Percentiles rank a stretch among this genome's conserved stretches.
Evolutionary conservation across 1,140 invertebrate species (phyloP).

Genomic region (Orius insidiosus): DNA sequence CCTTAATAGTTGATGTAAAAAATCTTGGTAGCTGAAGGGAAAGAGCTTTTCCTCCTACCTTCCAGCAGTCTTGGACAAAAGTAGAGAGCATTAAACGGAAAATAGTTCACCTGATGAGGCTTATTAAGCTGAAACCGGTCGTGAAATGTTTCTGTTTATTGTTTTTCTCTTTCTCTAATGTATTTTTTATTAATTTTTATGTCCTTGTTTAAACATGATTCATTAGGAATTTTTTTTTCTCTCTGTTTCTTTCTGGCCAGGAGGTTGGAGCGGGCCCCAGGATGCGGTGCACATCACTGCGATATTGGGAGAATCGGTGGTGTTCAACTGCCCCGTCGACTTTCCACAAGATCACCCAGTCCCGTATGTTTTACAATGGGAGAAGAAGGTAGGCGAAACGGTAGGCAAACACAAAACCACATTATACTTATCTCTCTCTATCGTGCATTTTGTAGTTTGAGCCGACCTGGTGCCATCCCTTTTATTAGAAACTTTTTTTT

Average conservation of each 20-base stretch:
- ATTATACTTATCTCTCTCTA: constrained; percentile 16
- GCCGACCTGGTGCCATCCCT: constrained; percentile 4
- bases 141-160: too few species aligned
- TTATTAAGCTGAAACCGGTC: too few species aligned
- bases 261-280: constrained; percentile 41
- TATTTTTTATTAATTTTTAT: too few species aligned
- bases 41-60: too few species aligned
- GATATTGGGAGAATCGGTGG: constrained; percentile 84
- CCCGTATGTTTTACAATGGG: constrained; percentile 93
- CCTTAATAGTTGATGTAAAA: too few species aligned
- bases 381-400: constrained; percentile 92
- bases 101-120: too few species aligned
- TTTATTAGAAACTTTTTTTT: background rate
- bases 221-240: background rate
- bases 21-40: too few species aligned
- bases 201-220: background rate
- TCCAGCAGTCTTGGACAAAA: too few species aligned
- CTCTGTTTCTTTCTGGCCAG: constrained; percentile 14
- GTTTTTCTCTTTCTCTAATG: too few species aligned
- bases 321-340: constrained; percentile 91
- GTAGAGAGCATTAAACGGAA: too few species aligned
- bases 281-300: constrained; percentile 90
- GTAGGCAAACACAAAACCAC: constrained; percentile 33
- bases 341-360: constrained; percentile 85
- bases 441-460: constrained; percentile 16